phyloP scores from a whole-genome alignment of 2,797 vertebrate genomes.

The Danio aesculapii region DNA sequence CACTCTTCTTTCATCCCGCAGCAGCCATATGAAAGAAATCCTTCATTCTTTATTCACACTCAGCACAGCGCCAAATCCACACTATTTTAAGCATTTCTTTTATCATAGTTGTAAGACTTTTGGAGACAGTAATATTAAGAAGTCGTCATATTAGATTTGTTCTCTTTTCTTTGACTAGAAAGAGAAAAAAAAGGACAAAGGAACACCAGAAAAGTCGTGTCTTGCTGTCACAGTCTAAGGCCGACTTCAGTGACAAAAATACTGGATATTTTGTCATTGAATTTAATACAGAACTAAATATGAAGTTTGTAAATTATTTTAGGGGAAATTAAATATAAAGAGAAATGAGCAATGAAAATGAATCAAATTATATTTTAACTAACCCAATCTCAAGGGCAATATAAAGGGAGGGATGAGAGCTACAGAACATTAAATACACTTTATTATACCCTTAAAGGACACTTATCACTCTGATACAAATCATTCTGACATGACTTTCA shows the following conservation, averaged over 20 bases:
- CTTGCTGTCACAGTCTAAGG: background rate
- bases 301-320: constrained; percentile 1
- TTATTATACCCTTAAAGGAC: background rate
- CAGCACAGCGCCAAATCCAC: constrained; percentile 49
- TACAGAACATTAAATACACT: background rate
- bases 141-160: constrained; percentile 58
- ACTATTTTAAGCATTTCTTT: constrained; percentile 50
- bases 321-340: constrained; percentile 6
- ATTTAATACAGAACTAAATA: background rate
- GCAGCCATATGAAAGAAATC: constrained; percentile 67
- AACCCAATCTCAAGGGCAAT: background rate
- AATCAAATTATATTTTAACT: constrained; percentile 30
- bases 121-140: constrained; percentile 51
- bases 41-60: constrained; percentile 63
- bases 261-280: background rate
- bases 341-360: background rate
- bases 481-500: too few species aligned
- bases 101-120: constrained; percentile 41
- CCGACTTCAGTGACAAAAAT: background rate
- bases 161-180: constrained; percentile 23
- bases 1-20: constrained; percentile 70
- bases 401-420: background rate
- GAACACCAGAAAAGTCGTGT: background rate
- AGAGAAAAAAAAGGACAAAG: background rate
- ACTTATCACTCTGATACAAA: background rate